These are phyloP conservation scores for Zaprionus vittiger DNA, from an alignment of 1,140 invertebrate species.

Conservation along the genomic window DNA sequence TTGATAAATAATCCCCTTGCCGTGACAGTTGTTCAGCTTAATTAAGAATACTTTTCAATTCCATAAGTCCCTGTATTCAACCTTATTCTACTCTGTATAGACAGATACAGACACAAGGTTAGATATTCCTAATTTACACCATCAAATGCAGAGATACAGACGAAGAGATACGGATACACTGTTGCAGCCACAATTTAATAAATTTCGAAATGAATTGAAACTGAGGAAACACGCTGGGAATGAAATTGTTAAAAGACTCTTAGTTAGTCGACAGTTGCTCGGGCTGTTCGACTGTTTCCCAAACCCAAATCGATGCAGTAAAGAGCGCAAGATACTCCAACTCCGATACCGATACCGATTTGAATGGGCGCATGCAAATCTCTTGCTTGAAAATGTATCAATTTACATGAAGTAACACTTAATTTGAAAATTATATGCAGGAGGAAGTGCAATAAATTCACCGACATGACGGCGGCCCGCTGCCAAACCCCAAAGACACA, in stretches of 20 bases:
- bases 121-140: background rate
- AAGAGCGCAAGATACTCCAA: constrained; percentile 8
- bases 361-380: background rate
- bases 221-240: background rate
- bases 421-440: constrained; percentile 78
- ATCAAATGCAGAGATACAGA: background rate
- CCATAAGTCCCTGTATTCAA: no score
- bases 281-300: background rate
- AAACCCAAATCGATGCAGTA: background rate
- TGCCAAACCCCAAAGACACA: constrained; percentile 9
- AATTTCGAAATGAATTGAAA: background rate
- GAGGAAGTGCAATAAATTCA: constrained; percentile 77
- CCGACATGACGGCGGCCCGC: constrained; percentile 52
- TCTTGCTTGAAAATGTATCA: constrained; percentile 58
- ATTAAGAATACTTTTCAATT: no score
- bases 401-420: constrained; percentile 71
- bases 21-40: no score
- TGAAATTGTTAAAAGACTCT: background rate
- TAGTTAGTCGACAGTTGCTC: background rate
- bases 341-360: background rate
- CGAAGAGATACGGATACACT: background rate
- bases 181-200: background rate
- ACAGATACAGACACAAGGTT: background rate
- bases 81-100: background rate
- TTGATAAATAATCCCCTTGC: no score